Conservation (phyloP, 1,140 invertebrate species). For the Apolygus lucorum region DNA sequence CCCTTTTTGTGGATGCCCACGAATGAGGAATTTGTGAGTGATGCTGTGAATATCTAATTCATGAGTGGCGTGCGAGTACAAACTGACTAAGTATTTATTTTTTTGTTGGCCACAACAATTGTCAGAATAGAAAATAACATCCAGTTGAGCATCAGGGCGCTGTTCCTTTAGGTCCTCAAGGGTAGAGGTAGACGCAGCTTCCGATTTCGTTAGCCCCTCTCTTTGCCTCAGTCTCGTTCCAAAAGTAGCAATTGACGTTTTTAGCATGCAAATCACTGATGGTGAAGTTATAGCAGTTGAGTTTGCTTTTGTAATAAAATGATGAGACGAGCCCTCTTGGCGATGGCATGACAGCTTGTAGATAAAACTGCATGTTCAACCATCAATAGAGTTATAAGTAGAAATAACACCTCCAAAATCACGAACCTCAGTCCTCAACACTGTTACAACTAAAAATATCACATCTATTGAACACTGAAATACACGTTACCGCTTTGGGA, state of each 20-base stretch:
- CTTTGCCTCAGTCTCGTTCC: neutral
- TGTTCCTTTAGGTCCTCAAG: too few species aligned
- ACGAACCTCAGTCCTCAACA: too few species aligned
- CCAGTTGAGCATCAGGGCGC: neutral
- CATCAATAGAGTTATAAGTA: too few species aligned
- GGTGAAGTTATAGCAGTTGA: neutral
- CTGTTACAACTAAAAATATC: too few species aligned
- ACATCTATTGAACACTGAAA: too few species aligned
- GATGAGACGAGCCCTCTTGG: neutral
- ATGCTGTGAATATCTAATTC: slow-evolving; percentile 34
- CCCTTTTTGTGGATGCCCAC: slow-evolving; percentile 41
- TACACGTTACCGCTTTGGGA: too few species aligned
- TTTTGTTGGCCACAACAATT: slow-evolving; percentile 21
- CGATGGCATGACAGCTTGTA: neutral
- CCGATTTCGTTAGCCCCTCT: neutral
- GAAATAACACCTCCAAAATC: too few species aligned
- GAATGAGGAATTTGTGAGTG: slow-evolving; percentile 41
- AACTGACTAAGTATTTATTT: slow-evolving; percentile 33
- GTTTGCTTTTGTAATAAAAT: neutral
- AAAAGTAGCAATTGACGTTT: neutral
- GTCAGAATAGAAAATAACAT: slow-evolving; percentile 21
- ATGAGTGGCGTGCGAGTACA: slow-evolving; percentile 33
- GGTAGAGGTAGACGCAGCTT: neutral
- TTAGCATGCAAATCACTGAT: neutral
- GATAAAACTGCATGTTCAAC: too few species aligned